These are phyloP conservation scores for Hyphantria cunea DNA, from an alignment of 1,140 invertebrate genomes.

Conservation along the genomic window DNA sequence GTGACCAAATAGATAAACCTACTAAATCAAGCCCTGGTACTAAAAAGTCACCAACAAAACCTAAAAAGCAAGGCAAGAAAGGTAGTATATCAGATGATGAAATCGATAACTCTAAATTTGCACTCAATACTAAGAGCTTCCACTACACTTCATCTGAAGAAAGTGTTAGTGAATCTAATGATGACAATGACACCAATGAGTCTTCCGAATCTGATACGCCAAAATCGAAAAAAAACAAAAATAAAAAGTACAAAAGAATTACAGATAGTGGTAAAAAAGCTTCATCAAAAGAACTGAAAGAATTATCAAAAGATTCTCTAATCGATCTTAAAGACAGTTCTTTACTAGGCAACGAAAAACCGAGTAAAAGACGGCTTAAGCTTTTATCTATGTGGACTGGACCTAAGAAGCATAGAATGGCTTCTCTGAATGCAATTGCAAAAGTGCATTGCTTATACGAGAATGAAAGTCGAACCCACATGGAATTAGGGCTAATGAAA, in stretches of 20 bases:
- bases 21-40: slow-evolving; percentile 31
- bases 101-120: slow-evolving; percentile 68
- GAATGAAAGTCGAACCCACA: slow-evolving; percentile 90
- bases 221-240: slow-evolving; percentile 63
- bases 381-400: slow-evolving; percentile 82
- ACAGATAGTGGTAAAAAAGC: slow-evolving; percentile 63
- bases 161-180: slow-evolving; percentile 71
- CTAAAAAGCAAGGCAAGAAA: slow-evolving; percentile 62
- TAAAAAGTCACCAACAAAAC: slow-evolving; percentile 54
- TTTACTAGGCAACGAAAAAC: slow-evolving; percentile 67
- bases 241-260: slow-evolving; percentile 71
- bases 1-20: slow-evolving; percentile 54
- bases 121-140: slow-evolving; percentile 62
- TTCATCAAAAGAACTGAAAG: slow-evolving; percentile 73
- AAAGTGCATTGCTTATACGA: slow-evolving; percentile 96
- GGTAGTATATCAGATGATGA: slow-evolving; percentile 64
- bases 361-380: slow-evolving; percentile 70
- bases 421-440: slow-evolving; percentile 94
- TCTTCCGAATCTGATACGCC: slow-evolving; percentile 64
- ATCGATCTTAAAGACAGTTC: slow-evolving; percentile 70
- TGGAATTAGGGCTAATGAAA: slow-evolving; percentile 83
- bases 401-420: slow-evolving; percentile 91
- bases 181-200: slow-evolving; percentile 71
- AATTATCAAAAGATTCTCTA: slow-evolving; percentile 73
- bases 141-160: slow-evolving; percentile 72